Evolutionary conservation across 2,113 vertebrate species (phyloP), one percentile per base, ranked within the genome.

Genomic region (Sinocyclocheilus anshuiensis): DNA sequence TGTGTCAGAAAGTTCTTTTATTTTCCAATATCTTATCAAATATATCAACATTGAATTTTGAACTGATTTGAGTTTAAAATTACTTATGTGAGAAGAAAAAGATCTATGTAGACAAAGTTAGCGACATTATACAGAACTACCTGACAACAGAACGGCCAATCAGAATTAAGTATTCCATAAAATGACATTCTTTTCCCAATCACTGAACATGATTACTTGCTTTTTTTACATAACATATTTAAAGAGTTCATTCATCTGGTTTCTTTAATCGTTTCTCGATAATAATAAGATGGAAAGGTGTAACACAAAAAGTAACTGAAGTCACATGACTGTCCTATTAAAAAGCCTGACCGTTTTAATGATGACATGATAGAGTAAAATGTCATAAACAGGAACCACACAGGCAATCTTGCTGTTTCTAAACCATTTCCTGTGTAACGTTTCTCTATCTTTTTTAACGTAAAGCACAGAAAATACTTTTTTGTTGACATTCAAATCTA

Each of bases 401-500:
- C 79, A 45, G 36, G 61, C 85, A 89, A 86, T 86, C 59, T 65
- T 84, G 45, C 82, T 48, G 39, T 89, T 87, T 90, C 77, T 75
- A 90, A 90, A 90, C 86, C 80, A 83, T 90, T 88, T 90, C 89
- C 85, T 84, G 83, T 77, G 81, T 20, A 89, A 90, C 77, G 82
- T 87, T 55, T 79, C 80, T 71, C 55, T 61, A 42, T 45, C 12
- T 5, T 42, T 80, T 74, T 24, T 15, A 42, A 3, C 1, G 2
- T 57, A 59, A 57, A 59, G 3, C 53, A 59, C 18, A 67, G 15
- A 67, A 48, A 50, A 82, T 7, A 42, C 11, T 11, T 81, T 39
- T 55, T n/a, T 18, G 11, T 81, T 39, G n/a, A 65, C 59, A 26
- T 26, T 48, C 39, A 65, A 42, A 81, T 26, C 55, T 79, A 22